phyloP scores from a whole-genome alignment of 2,888 invertebrate species.

The Sarcophaga carnaria region DNA sequence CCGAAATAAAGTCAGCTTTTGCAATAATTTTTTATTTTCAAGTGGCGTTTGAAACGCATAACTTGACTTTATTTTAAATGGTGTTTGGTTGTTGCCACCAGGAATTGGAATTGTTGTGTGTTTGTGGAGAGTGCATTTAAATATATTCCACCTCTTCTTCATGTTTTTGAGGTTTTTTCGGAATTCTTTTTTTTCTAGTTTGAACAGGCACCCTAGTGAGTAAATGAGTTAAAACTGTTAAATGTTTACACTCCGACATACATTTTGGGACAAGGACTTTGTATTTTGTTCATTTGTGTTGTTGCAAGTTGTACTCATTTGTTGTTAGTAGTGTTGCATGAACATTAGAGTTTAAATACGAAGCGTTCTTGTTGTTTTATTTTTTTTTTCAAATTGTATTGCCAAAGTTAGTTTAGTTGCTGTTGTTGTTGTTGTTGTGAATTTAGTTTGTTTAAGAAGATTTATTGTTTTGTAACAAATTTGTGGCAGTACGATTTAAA shows the following conservation, averaged over 20 bases:
- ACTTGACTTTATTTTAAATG: constrained; percentile 59
- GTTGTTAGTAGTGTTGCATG: constrained; percentile 40
- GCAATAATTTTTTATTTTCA: constrained; percentile 60
- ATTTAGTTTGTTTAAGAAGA: constrained; percentile 43
- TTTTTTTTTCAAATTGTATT: constrained; percentile 20
- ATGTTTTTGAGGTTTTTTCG: constrained; percentile 4
- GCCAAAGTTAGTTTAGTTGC: constrained; percentile 29
- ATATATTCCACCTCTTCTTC: constrained; percentile 26
- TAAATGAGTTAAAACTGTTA: constrained; percentile 63
- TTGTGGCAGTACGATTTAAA: constrained; percentile 57
- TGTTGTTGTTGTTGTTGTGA: not conserved
- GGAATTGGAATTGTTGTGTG: constrained; percentile 52
- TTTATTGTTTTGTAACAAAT: constrained; percentile 63
- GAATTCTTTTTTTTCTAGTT: not conserved
- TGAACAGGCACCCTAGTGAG: constrained; percentile 65
- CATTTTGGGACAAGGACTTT: constrained; percentile 56
- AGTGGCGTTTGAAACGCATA: constrained; percentile 69
- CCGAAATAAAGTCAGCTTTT: constrained; percentile 1
- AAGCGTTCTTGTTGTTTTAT: not conserved
- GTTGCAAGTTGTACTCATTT: constrained; percentile 39
- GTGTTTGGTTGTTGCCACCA: constrained; percentile 51
- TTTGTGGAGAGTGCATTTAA: constrained; percentile 4
- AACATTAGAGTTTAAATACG: constrained; percentile 38
- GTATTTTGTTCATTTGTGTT: constrained; percentile 45
- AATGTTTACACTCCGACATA: constrained; percentile 53